Evolutionary conservation across 2,113 vertebrate genomes (phyloP).

Genomic region (Microtus ochrogaster): DNA sequence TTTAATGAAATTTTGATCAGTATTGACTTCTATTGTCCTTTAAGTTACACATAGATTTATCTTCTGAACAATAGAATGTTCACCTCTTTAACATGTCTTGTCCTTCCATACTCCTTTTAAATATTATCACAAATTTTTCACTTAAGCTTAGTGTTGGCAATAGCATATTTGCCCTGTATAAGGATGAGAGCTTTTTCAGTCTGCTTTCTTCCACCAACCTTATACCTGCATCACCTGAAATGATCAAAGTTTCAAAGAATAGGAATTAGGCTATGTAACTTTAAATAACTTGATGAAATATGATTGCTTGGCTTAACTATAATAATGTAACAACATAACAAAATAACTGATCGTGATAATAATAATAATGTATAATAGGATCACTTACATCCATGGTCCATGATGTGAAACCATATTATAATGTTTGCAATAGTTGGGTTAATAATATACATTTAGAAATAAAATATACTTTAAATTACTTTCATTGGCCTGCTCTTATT

Average conservation of each 20-base stretch:
- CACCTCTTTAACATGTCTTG: background rate
- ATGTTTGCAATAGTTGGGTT: background rate
- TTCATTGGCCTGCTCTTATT: background rate
- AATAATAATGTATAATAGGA: background rate
- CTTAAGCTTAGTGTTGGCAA: background rate
- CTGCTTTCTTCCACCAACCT: background rate
- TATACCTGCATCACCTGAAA: background rate
- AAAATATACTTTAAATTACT: background rate
- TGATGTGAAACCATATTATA: background rate
- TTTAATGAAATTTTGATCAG: background rate
- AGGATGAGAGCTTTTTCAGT: background rate
- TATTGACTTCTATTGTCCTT: background rate
- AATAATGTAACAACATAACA: background rate
- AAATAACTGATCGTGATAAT: background rate
- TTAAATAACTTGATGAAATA: background rate
- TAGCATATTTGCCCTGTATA: background rate
- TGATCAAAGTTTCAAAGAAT: background rate
- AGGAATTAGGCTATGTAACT: background rate
- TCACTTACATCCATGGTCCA: background rate
- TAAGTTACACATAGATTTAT: background rate
- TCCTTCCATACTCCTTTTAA: background rate
- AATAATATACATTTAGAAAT: background rate
- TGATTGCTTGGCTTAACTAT: background rate
- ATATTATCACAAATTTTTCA: background rate
- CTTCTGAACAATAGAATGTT: background rate